phyloP scores from a whole-genome alignment of 2,113 vertebrate species.

The Panurus biarmicus region DNA sequence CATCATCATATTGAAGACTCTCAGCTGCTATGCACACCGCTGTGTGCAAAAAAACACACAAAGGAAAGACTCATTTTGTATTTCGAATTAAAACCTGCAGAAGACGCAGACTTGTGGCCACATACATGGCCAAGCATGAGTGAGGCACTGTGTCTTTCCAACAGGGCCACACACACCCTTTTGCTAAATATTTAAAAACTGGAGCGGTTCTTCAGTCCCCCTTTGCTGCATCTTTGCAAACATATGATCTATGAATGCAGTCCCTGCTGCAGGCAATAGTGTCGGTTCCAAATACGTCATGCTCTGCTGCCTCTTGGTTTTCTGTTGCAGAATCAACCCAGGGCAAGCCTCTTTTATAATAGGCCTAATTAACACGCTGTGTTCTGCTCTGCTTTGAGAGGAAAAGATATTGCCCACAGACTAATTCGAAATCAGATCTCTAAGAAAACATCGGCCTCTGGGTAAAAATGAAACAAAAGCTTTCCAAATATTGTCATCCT shows the following conservation, averaged over 20 bases:
- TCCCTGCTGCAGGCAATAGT: conserved; percentile 37
- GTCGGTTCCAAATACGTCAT: conserved; percentile 56
- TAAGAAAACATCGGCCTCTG: background rate
- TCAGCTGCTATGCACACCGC: background rate
- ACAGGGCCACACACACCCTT: background rate
- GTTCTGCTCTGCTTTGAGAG: background rate
- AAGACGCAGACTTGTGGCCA: background rate
- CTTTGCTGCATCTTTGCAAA: conserved; percentile 22
- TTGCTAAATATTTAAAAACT: background rate
- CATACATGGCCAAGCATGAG: background rate
- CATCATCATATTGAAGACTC: conserved; percentile 25
- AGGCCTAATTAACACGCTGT: conserved; percentile 51
- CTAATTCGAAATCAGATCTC: background rate
- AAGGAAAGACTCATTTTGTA: background rate
- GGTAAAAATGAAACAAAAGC: background rate
- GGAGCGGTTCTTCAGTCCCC: background rate
- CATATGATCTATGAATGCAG: conserved; percentile 56
- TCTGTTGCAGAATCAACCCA: conserved; percentile 48
- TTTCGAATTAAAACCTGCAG: conserved; percentile 30
- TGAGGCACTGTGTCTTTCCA: background rate
- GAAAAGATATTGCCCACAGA: background rate
- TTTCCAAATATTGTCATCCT: background rate
- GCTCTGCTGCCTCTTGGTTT: conserved; percentile 58
- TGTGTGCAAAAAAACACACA: background rate
- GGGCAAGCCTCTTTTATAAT: conserved; percentile 49